Evolutionary conservation across 2,888 invertebrate species (phyloP), one percentile per base, ranked within the genome.

Genomic region (Parnassius apollo): DNA sequence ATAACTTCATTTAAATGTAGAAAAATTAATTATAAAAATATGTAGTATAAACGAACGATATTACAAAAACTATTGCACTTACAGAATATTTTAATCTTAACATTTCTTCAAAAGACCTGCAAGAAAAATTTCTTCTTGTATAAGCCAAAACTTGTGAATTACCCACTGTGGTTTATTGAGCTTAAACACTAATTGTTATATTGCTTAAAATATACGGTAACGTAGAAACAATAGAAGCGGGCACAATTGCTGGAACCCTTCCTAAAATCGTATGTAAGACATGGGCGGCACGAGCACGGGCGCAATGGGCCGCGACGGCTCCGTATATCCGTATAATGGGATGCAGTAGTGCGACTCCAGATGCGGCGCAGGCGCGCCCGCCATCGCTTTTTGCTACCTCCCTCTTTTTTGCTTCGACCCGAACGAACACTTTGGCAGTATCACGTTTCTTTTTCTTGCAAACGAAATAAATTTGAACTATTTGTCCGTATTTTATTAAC

Each of bases 331-430:
- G 81, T 82, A 84, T 88, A 88, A 88, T 87, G 85, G 49, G 85
- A 86, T 88, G 88, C 89, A 86, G 82, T 49, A 46, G n/a, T 46
- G 49, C 2, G 18, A 82, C 81, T 80, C 86, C 91, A 90, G 88
- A 90, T 90, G 90, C 84, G 85, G 82, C 86, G 85, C 90, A 90
- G 62, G 50, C 89, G 89, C 84, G 84, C 83, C 86, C 80, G 78
- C 54, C 54, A 42, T n/a, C 57, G 42, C 80, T 86, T 86, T 87
- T 88, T 88, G 83, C 83, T 80, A 80, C 78, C 76, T 76, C 77
- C 72, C 74, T 75, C 82, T 81, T 78, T 80, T 82, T 74, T 75
- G 71, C 68, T 70, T 69, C 67, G 66, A 66, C 73, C 69, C 70
- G 70, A 35, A 35, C 35, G 7, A 35, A 69, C 68, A 69, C 66